Base-by-base conservation (phyloP, 2,113 vertebrate species). In the Dendropsophus ebraccatus region DNA sequence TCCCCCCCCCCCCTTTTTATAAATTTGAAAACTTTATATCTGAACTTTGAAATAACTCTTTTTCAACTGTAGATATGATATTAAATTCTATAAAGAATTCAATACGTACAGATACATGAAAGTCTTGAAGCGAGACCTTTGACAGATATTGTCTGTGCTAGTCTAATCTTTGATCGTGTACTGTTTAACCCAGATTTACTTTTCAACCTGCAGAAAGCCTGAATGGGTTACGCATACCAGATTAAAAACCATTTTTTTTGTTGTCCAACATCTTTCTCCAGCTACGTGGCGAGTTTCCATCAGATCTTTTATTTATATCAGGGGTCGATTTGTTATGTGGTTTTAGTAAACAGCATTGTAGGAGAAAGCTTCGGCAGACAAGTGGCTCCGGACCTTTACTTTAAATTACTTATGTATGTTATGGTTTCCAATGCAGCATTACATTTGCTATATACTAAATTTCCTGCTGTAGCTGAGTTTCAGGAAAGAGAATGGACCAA, bases 281-380 rank as follows among this genome's bases (percentile, higher is more conserved):
- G 56, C 37, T 84, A 16, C 62, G 13, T 32, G 72, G 28, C 16
- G 45, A 47, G 21, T 10, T 13, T 37, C 37, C n/a, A 5, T 79
- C 28, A 78, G 84, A 79, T 85, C 45, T 70, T 79, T 85, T 78
- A 79, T 85, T 85, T 41, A 85, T 85, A 23, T 7, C 28, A 69
- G 23, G 10, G 28, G 25, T 67, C 49, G 11, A 77, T 50, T 35
- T 85, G 35, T 50, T 75, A 21, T 72, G 21, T 21, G 60, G 25
- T 69, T 41, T 54, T 11, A 35, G 30, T 41, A 52, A 84, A 74
- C 47, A 16, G 45, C 47, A 30, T 56, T 52, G 28, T 30, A 62
- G 28, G 28, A 28, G 23, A n/a, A 41, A 11, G 12, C 23, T 52
- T 30, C 70, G 76, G 56, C 56, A 62, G 35, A 62, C 54, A 25